Conservation (phyloP, 2,888 invertebrate genomes). For the Phortica magna region DNA sequence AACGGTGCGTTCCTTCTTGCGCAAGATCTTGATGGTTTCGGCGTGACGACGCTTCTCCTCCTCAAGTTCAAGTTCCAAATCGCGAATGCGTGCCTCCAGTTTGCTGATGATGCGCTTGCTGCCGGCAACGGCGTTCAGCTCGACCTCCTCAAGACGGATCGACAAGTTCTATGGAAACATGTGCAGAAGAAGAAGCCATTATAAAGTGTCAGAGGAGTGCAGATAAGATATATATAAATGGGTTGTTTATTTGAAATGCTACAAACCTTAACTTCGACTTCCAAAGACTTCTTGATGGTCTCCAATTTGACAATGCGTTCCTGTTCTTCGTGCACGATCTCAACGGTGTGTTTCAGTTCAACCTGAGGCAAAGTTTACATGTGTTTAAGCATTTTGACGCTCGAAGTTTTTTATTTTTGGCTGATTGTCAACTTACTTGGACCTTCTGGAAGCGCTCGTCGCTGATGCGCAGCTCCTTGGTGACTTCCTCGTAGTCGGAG, state of each 20-base stretch:
- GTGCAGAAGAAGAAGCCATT: neutral
- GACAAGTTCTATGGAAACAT: constrained; percentile 84
- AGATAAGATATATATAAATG: neutral
- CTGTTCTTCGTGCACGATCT: constrained; percentile 96
- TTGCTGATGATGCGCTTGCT: constrained; percentile 98
- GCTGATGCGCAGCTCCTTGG: constrained; percentile 94
- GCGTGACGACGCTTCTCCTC: constrained; percentile 98
- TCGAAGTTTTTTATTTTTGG: constrained; percentile 31
- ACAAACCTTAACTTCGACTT: constrained; percentile 93
- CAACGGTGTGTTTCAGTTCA: constrained; percentile 96
- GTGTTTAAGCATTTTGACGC: neutral
- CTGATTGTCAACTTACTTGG: constrained; percentile 78
- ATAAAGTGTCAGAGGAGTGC: constrained; percentile 13
- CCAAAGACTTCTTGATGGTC: constrained; percentile 97
- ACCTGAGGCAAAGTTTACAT: constrained; percentile 78
- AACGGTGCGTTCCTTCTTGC: constrained; percentile 98
- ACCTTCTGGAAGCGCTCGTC: constrained; percentile 98
- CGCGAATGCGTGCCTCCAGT: constrained; percentile 95
- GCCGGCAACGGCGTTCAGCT: constrained; percentile 97
- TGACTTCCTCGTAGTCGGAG: constrained; percentile 98
- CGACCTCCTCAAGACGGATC: constrained; percentile 95
- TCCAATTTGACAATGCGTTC: constrained; percentile 98
- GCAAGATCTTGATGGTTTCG: constrained; percentile 97
- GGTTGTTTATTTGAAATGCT: neutral
- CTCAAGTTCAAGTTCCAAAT: constrained; percentile 95